A percentile compares a stretch with the other conserved stretches of the same genome.
These are phyloP conservation scores for Cataglyphis livida DNA, from an alignment of 2,888 invertebrate genomes.

Conservation along the genomic window DNA sequence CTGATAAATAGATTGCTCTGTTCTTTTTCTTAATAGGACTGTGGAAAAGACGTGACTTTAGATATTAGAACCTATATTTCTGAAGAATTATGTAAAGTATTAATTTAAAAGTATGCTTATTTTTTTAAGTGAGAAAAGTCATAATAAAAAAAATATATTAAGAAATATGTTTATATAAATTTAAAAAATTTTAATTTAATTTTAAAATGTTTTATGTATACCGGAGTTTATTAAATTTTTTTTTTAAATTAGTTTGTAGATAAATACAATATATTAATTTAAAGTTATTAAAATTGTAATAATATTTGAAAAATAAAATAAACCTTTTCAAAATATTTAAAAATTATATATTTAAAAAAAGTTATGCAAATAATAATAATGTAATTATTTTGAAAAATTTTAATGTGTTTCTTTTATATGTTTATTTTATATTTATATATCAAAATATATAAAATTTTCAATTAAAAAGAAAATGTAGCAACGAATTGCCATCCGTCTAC, in stretches of 20 bases:
- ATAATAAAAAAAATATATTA: not conserved
- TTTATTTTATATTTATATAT: not conserved
- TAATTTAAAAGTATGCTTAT: not conserved
- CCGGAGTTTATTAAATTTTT: no score
- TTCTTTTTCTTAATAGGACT: constrained; percentile 27
- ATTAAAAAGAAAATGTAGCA: not conserved
- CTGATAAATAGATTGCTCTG: constrained; percentile 47
- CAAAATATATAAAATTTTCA: not conserved
- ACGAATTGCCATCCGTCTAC: not conserved
- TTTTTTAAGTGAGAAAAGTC: not conserved
- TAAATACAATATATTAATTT: not conserved
- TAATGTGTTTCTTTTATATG: not conserved
- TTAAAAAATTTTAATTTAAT: not conserved
- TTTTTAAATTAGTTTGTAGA: no score
- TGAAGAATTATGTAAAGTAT: not conserved
- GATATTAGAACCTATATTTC: not conserved
- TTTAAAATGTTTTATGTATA: not conserved
- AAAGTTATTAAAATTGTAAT: not conserved
- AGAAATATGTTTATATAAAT: not conserved
- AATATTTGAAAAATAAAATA: not conserved
- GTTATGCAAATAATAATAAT: not conserved
- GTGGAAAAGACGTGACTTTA: constrained; percentile 20
- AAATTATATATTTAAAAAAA: not conserved
- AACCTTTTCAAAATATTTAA: not conserved
- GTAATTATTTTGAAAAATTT: not conserved